Evolutionary conservation across 2,888 invertebrate genomes (phyloP).

Genomic region (Tipula helvola): DNA sequence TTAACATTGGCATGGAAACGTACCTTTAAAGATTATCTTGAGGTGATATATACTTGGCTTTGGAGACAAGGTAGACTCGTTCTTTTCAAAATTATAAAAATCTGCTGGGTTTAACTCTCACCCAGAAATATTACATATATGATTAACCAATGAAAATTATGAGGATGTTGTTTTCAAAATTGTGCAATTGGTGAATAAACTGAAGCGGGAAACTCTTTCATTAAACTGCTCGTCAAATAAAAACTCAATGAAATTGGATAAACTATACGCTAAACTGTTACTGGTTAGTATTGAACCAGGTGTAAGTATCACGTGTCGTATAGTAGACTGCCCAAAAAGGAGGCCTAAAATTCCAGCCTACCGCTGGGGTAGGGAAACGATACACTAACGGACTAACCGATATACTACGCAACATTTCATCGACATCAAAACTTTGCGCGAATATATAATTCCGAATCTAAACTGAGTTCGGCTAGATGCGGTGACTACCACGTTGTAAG

Average conservation of each 20-base stretch:
- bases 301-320: too few relatives aligned
- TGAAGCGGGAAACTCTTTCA: constrained; percentile 53
- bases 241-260: constrained; percentile 45
- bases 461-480: too few relatives aligned
- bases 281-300: constrained; percentile 52
- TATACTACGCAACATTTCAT: constrained; percentile 43
- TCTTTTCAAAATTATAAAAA: constrained; percentile 47
- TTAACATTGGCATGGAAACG: constrained; percentile 50
- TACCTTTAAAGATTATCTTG: constrained; percentile 62
- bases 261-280: constrained; percentile 46
- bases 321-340: constrained; percentile 47
- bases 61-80: constrained; percentile 46
- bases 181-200: constrained; percentile 36
- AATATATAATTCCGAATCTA: too few relatives aligned
- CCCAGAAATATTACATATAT: constrained; percentile 53
- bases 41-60: constrained; percentile 58
- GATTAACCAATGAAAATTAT: constrained; percentile 56
- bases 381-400: constrained; percentile 47
- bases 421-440: constrained; percentile 54
- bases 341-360: constrained; percentile 46
- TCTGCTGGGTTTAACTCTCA: constrained; percentile 63
- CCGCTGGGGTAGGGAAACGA: constrained; percentile 49
- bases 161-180: constrained; percentile 53
- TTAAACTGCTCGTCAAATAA: constrained; percentile 58
- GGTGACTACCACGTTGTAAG: too few relatives aligned